These are phyloP conservation scores for Dicycla oo DNA, from an alignment of 2,888 invertebrate genomes.

Conservation along the genomic window DNA sequence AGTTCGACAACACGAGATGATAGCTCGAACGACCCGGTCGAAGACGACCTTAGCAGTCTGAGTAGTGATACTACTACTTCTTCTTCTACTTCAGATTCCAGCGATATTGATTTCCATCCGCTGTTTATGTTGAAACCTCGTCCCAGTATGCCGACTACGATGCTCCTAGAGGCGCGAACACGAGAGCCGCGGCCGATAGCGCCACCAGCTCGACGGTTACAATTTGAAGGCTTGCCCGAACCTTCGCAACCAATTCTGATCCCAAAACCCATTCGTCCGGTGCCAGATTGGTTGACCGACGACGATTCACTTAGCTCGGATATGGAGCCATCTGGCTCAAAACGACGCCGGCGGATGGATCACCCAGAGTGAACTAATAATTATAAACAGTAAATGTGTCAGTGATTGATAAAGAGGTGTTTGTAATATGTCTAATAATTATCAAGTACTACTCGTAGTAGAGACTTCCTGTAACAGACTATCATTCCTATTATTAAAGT, in stretches of 20 bases:
- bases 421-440: not conserved
- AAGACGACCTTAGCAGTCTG: not conserved
- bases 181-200: not conserved
- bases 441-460: not conserved
- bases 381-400: conserved; percentile 11
- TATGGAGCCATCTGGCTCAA: not conserved
- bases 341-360: not conserved
- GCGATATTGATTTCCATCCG: conserved; percentile 18
- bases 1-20: not conserved
- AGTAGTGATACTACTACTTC: not conserved
- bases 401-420: not conserved
- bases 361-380: conserved; percentile 1
- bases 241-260: conserved; percentile 6
- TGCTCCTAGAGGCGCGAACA: not conserved
- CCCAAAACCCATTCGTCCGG: not conserved
- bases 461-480: not conserved
- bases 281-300: not conserved
- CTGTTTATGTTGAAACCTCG: not conserved
- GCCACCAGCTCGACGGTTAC: not conserved
- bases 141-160: not conserved
- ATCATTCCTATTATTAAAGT: not conserved
- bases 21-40: not conserved
- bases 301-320: conserved; percentile 11
- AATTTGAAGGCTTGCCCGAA: not conserved
- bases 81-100: not conserved